Base-by-base conservation (phyloP, 2,888 invertebrate species). In the Habrosyne pyritoides region DNA sequence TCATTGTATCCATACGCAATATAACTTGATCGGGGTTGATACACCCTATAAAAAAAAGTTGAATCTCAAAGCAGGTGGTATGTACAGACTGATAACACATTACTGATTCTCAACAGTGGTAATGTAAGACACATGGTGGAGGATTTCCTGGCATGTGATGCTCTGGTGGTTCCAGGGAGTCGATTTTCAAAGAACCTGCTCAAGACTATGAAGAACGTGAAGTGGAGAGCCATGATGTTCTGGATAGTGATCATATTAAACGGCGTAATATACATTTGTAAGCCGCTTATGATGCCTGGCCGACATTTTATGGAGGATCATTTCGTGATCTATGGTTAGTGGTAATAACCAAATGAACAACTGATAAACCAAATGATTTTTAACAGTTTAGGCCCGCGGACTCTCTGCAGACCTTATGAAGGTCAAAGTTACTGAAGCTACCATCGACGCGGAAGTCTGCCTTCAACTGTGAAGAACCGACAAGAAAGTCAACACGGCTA, bases 181-280 rank as follows among this genome's bases (percentile, higher is more conserved):
- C 67, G 88, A n/a, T 81, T 81, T 60, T 66, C 71, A 2, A 59
- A 46, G 1, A 84, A 83, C 52, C 60, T 87, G 2, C 52, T 69
- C 18, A 67, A 47, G 2, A 61, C 61, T 1, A 52, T 87, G 24
- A 71, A 74, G 14, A 49, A 54, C 0, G 83, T 87, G 5, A 87
- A 87, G 63, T 75, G 66, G 50, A 71, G 86, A 2, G 83, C 83
- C 1, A 58, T 82, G 5, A 46, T 81, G 0, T 84, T 81, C 60
- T 87, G 84, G 84, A 2, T 69, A 0, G 66, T 78, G 0, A 68
- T 87, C 42, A 79, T 83, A 4, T 59, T 60, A 0, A 83, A 84
- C 24, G 81, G 80, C 0, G 36, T 80, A 0, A 28, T 76, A 0
- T 87, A 86, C 51, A 12, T 73, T 1, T 0, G 56, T 0, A 67